Percentiles rank a stretch among this genome's conserved stretches.
phyloP scores from a whole-genome alignment of 1,140 invertebrate genomes.

The Leptoteleia sp. region DNA sequence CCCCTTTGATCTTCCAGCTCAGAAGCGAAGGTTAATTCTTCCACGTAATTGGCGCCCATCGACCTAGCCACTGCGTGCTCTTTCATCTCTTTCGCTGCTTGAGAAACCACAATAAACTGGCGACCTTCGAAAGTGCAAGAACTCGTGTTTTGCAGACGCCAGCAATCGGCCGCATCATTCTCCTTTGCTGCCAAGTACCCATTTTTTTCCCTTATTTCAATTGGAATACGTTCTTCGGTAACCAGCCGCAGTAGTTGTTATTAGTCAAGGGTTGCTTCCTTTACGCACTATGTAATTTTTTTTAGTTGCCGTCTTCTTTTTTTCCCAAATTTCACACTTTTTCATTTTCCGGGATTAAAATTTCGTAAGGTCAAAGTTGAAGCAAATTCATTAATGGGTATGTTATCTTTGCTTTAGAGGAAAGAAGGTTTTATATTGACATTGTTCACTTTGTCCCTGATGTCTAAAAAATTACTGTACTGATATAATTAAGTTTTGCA shows the following conservation, averaged over 20 bases:
- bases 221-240: conserved; percentile 48
- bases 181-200: conserved; percentile 28
- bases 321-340: too few relatives aligned
- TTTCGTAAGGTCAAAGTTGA: too few relatives aligned
- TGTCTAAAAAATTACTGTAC: too few relatives aligned
- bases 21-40: conserved; percentile 71
- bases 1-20: conserved; percentile 72
- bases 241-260: conserved; percentile 22
- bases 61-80: conserved; percentile 65
- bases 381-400: too few relatives aligned
- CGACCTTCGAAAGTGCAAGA: conserved; percentile 68
- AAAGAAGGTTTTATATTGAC: too few relatives aligned
- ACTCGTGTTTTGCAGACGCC: conserved; percentile 66
- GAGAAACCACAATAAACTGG: conserved; percentile 63
- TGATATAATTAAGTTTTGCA: too few relatives aligned
- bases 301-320: too few relatives aligned
- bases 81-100: conserved; percentile 64
- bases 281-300: conserved; percentile 2
- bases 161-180: conserved; percentile 58
- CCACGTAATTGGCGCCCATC: conserved; percentile 73
- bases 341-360: too few relatives aligned
- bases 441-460: too few relatives aligned
- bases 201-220: conserved; percentile 53
- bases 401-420: too few relatives aligned
- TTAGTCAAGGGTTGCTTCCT: conserved; percentile 24